Evolutionary conservation across 1,140 invertebrate species (phyloP).

Genomic region (Cherax destructor): DNA sequence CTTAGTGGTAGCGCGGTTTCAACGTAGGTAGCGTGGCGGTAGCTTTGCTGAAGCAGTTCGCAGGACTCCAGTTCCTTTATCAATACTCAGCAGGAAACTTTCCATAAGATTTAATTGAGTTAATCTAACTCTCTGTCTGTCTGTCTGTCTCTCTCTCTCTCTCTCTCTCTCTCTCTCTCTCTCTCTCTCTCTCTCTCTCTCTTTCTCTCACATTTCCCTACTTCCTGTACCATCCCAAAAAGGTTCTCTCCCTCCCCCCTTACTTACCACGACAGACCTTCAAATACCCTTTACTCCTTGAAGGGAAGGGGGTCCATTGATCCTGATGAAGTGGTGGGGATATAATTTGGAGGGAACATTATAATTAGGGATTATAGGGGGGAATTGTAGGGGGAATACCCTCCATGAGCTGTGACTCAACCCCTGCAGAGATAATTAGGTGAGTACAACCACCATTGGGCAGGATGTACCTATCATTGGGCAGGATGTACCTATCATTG

Average conservation of each 20-base stretch:
- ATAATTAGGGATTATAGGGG: no score
- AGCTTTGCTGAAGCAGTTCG: neutral
- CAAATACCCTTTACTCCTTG: neutral
- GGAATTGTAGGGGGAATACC: no score
- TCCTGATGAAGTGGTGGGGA: no score
- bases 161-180: conserved; percentile 6
- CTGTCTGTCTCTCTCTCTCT: neutral
- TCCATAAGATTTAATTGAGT: conserved; percentile 40
- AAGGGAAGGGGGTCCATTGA: neutral
- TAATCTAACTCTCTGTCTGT: conserved; percentile 25
- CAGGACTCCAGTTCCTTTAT: neutral
- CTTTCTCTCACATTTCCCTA: conserved; percentile 11
- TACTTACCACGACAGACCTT: neutral
- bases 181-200: neutral
- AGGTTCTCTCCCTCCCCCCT: neutral
- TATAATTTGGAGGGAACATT: no score
- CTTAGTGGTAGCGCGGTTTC: no score
- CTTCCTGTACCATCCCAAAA: neutral
- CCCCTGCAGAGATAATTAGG: no score
- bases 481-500: no score
- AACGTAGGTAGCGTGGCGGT: neutral
- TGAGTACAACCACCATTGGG: no score
- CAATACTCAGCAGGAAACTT: conserved; percentile 27
- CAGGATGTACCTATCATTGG: no score
- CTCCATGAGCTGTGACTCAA: no score